Evolutionary conservation across 2,797 vertebrate genomes (phyloP), one percentile per base, ranked within the genome.

Genomic region (Neoniphon sammara): DNA sequence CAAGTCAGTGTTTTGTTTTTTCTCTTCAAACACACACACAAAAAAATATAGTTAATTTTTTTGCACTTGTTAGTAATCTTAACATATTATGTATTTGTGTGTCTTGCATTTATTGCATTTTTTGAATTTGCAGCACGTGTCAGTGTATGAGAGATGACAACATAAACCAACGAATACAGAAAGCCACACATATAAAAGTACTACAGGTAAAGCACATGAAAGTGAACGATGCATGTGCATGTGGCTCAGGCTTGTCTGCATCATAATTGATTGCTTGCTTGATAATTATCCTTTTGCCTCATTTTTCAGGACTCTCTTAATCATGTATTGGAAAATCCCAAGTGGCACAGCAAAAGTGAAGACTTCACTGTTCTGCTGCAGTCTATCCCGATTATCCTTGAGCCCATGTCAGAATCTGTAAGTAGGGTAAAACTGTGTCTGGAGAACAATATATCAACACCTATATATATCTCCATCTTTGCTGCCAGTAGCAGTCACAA

Each of bases 361-460:
- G 91, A 92, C 73, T 93, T 94, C 77, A 71, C 89, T 5, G 91
- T 81, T 7, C 25, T 85, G 66, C 65, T 95, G 53, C 93, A 94
- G 69, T 70, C 93, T 15, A 52, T 36, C 11, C 93, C 94, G 11
- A 53, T 90, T 4, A 63, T 91, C 77, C 36, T 70, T 1, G 71
- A 91, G 9, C 59, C 65, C 7, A 55, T 27, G 6, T 77, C 83
- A 44, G 52, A 80, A 3, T 80, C 57, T 67, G 88, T 92, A 74
- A 86, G 86, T 72, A 11, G 34, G 73, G 9, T 64, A 57, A 63
- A 42, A 1, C 14, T 21, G 52, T 68, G 42, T 18, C 9, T 14
- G 20, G 17, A 31, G 11, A 54, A 46, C 23, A 58, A 14, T 53
- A 27, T 2, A 25, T 23, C 65, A 18, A 57, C 7, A 68, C 2